Evolutionary conservation across 92 coral and sea anemone species (phyloP), one percentile per base, ranked within the genome.

Genomic region (Parazoanthus atlanticus): DNA sequence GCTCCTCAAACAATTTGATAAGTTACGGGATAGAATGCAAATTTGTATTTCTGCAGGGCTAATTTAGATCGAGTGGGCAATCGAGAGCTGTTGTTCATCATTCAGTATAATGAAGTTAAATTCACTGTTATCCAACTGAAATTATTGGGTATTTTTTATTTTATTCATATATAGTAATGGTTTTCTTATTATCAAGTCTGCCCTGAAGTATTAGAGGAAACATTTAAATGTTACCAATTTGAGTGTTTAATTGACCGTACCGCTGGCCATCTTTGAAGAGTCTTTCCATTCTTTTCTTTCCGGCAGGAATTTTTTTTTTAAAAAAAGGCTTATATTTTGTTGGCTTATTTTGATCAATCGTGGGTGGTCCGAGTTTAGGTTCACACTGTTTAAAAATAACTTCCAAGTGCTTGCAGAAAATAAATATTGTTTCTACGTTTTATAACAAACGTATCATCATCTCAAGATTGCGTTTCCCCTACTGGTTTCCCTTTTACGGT

Each of bases 51-150:
- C 32, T 43, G 47, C 7, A 30, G 47, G 31, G 84, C 47, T 80
- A 80, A 31, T 80, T 80, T 80, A 32, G 71, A 56, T n/a, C 33
- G n/a, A 54, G 28, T 19, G 46, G 43, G n/a, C 30, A 1, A 11
- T 38, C 4, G 43, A 75, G 8, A 17, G 38, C 23, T 30, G n/a
- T 34, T 54, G 26, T 80, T 54, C 17, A 79, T 54, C 29, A 49
- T 80, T 54, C 25, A 21, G 33, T 40, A 17, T 56, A 56, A 80
- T 80, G 67, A 80, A 80, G 84, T 80, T 16, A 54, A 80, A 80
- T 30, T 31, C 38, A 52, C 71, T 31, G 23, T 25, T 72, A 16
- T 9, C 32, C 31, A 28, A 56, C 65, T 61, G 28, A 61, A 21
- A 61, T 61, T 23, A 17, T 3, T 61, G 17, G 17, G 1, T 52